Conservation (phyloP, 2,113 vertebrate genomes). For the Isichthys henryi region DNA sequence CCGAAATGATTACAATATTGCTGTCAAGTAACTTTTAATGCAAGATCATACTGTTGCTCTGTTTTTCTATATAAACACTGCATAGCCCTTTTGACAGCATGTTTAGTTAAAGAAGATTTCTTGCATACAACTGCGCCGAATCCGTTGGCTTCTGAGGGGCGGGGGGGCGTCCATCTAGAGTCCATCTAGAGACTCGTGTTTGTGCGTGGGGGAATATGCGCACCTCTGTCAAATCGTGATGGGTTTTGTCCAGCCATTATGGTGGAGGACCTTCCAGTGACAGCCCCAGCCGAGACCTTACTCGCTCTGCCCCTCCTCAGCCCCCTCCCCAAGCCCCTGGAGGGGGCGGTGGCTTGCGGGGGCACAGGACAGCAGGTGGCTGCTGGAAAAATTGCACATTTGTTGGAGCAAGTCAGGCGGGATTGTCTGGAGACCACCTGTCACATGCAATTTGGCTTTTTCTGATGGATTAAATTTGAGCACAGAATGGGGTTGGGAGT, state of each 20-base stretch:
- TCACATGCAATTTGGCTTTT: slow-evolving; percentile 57
- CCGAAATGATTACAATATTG: not conserved
- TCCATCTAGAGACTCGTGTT: not conserved
- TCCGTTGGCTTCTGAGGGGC: not conserved
- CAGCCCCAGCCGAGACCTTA: not conserved
- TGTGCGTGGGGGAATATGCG: not conserved
- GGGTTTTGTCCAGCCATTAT: not conserved
- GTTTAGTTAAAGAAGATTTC: not conserved
- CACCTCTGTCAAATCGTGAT: not conserved
- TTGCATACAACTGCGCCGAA: not conserved
- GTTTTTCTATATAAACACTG: not conserved
- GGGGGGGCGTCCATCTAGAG: not conserved
- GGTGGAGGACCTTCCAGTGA: not conserved
- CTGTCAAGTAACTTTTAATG: not conserved
- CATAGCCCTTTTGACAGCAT: not conserved
- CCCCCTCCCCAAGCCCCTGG: not conserved
- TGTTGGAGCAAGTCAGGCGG: slow-evolving; percentile 50
- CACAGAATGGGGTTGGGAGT: slow-evolving; percentile 30
- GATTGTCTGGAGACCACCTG: slow-evolving; percentile 58
- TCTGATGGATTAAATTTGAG: slow-evolving; percentile 36
- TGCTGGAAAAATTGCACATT: slow-evolving; percentile 56
- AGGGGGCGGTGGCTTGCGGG: not conserved
- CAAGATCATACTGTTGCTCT: not conserved
- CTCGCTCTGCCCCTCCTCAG: not conserved
- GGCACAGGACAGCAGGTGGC: slow-evolving; percentile 52